phyloP scores from a whole-genome alignment of 2,888 invertebrate species.

The Mesopsocus fuscifrons region DNA sequence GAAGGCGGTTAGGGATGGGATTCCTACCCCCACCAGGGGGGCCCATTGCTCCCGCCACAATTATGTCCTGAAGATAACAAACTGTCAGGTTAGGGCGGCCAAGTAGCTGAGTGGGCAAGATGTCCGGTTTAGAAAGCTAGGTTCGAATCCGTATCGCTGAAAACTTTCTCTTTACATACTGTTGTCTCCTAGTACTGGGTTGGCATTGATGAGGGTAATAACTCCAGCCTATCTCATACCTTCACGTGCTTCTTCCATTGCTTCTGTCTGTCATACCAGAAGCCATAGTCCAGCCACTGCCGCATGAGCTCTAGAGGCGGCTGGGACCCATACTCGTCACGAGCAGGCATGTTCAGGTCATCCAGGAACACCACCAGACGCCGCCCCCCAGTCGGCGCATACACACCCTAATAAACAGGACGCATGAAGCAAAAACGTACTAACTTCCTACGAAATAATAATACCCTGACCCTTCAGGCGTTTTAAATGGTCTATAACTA shows the following conservation, averaged over 20 bases:
- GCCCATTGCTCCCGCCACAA: slow-evolving; percentile 63
- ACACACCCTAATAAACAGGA: slow-evolving; percentile 1
- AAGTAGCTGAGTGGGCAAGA: too few species aligned
- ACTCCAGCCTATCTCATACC: too few species aligned
- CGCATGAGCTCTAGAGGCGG: slow-evolving; percentile 70
- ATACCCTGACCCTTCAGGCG: too few species aligned
- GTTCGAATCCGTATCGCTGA: too few species aligned
- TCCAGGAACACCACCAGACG: slow-evolving; percentile 75
- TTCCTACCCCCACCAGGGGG: slow-evolving; percentile 77
- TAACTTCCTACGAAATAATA: too few species aligned
- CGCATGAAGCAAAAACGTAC: too few species aligned
- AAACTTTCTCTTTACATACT: too few species aligned
- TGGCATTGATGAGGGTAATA: too few species aligned
- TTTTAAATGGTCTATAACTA: too few species aligned
- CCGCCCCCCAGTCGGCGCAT: slow-evolving; percentile 29
- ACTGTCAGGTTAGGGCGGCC: too few species aligned
- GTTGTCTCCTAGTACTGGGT: too few species aligned
- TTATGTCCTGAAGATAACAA: slow-evolving; percentile 39
- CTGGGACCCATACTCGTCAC: slow-evolving; percentile 74
- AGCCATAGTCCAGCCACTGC: slow-evolving; percentile 75
- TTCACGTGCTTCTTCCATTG: slow-evolving; percentile 58
- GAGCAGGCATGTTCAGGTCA: slow-evolving; percentile 84
- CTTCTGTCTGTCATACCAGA: slow-evolving; percentile 71
- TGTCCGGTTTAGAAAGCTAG: too few species aligned
- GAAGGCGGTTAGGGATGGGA: slow-evolving; percentile 52